phyloP scores from a whole-genome alignment of 2,797 vertebrate species.

The Pelodytes ibericus region DNA sequence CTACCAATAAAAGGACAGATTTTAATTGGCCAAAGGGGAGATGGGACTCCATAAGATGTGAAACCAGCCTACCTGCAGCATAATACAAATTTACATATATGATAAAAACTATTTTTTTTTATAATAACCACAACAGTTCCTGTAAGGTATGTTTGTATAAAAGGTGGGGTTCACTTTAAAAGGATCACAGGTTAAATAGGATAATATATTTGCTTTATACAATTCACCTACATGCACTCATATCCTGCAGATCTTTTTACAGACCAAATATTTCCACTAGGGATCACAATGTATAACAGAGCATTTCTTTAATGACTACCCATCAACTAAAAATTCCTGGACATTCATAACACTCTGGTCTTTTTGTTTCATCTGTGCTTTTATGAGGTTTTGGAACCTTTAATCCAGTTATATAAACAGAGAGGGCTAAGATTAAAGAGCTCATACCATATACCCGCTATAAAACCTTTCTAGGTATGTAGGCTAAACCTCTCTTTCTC shows the following conservation, averaged over 20 bases:
- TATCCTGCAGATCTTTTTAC: not conserved
- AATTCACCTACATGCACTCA: not conserved
- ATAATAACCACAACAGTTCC: too few relatives aligned
- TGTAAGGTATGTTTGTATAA: too few relatives aligned
- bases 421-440: constrained; percentile 20
- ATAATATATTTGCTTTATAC: too few relatives aligned
- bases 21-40: too few relatives aligned
- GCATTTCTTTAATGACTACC: not conserved
- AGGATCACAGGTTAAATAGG: too few relatives aligned
- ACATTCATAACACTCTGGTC: constrained; percentile 5
- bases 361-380: constrained; percentile 28
- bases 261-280: too few relatives aligned
- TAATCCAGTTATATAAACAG: constrained; percentile 31
- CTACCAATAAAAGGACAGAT: too few relatives aligned
- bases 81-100: too few relatives aligned
- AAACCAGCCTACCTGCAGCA: too few relatives aligned
- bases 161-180: too few relatives aligned
- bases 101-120: too few relatives aligned
- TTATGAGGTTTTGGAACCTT: constrained; percentile 22
- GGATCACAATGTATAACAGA: not conserved
- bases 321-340: constrained; percentile 18
- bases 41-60: too few relatives aligned
- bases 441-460: constrained; percentile 8
- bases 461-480: not conserved
- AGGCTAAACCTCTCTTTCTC: constrained; percentile 5